Conservation (phyloP, 2,113 vertebrate species). For the Ptychochromis oligacanthus region DNA sequence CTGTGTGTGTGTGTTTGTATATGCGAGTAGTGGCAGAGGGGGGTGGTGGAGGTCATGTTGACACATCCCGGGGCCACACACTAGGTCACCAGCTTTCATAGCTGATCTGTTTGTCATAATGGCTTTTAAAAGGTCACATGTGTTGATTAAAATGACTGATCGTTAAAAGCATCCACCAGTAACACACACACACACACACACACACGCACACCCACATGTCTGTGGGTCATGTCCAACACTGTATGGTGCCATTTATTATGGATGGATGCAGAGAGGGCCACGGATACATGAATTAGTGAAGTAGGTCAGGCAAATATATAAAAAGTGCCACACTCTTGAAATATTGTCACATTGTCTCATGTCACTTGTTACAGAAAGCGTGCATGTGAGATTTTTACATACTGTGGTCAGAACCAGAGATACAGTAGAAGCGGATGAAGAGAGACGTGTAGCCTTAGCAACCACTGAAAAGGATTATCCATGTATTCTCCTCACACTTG, state of each 20-base stretch:
- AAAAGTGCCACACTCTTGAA: constrained; percentile 16
- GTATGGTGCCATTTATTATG: constrained; percentile 50
- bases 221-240: constrained; percentile 38
- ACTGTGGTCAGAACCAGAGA: constrained; percentile 6
- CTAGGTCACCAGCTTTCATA: constrained; percentile 67
- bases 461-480: constrained; percentile 56
- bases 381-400: neutral
- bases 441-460: constrained; percentile 36
- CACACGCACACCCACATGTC: neutral
- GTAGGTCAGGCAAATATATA: constrained; percentile 58
- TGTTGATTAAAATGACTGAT: constrained; percentile 78
- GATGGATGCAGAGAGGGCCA: constrained; percentile 37
- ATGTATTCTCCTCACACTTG: constrained; percentile 56
- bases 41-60: constrained; percentile 7
- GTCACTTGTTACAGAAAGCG: neutral
- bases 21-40: neutral
- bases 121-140: constrained; percentile 76
- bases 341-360: neutral
- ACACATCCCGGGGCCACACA: constrained; percentile 43
- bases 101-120: constrained; percentile 76
- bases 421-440: constrained; percentile 14
- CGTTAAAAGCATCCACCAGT: constrained; percentile 51
- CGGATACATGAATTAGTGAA: constrained; percentile 44
- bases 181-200: neutral
- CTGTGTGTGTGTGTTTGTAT: neutral